A percentile compares a stretch with the other conserved stretches of the same genome.
phyloP scores from a whole-genome alignment of 2,888 invertebrate species.

The Pterostichus niger region DNA sequence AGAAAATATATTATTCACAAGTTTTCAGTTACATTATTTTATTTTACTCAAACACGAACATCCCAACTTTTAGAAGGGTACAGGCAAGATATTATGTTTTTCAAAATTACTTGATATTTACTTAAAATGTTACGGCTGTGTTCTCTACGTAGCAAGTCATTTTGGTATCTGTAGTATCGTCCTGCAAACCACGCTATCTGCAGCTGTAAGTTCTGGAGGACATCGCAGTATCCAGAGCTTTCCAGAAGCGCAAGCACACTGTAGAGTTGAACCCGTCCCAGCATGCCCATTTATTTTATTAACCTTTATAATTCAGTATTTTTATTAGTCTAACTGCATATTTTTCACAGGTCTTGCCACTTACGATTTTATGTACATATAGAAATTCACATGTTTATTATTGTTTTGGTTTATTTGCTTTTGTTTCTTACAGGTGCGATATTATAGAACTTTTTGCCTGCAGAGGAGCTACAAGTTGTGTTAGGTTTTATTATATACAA shows the following conservation, averaged over 20 bases:
- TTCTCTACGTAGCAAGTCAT: too few species aligned
- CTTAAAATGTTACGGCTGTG: too few species aligned
- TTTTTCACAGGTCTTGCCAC: slow-evolving; percentile 11
- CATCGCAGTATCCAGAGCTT: slow-evolving; percentile 26
- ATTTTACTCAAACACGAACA: too few species aligned
- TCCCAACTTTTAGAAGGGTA: too few species aligned
- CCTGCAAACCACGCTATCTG: slow-evolving; percentile 19
- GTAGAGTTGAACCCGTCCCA: slow-evolving; percentile 60
- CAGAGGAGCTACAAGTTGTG: too few species aligned
- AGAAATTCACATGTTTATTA: slow-evolving; percentile 33
- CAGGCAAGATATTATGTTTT: too few species aligned
- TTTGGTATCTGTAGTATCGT: not conserved
- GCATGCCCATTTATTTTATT: slow-evolving; percentile 54
- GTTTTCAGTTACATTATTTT: too few species aligned
- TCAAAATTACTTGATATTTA: too few species aligned
- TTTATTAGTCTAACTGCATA: slow-evolving; percentile 31
- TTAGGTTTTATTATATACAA: slow-evolving; percentile 23
- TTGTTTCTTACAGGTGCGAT: slow-evolving; percentile 69
- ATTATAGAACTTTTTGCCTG: not conserved
- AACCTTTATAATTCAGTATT: slow-evolving; percentile 42
- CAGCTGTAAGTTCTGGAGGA: slow-evolving; percentile 39
- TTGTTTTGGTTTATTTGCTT: slow-evolving; percentile 53
- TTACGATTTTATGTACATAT: slow-evolving; percentile 50
- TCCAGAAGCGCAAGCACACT: slow-evolving; percentile 19
- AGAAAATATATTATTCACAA: too few species aligned